phyloP scores from a whole-genome alignment of 1,140 invertebrate species.

The Hyles vespertilio region DNA sequence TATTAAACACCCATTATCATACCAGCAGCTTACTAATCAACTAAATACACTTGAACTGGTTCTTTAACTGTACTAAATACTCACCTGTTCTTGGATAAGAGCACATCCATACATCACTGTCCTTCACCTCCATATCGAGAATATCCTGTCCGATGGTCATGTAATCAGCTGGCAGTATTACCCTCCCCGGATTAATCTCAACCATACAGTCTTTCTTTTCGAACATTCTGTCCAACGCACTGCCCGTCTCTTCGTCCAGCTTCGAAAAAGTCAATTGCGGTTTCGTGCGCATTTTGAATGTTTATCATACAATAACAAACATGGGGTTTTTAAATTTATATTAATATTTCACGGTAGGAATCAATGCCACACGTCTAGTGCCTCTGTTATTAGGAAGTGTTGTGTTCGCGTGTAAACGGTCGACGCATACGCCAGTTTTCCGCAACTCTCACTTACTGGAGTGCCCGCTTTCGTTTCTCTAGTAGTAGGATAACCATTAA shows the following conservation, averaged over 20 bases:
- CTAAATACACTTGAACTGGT: too few relatives aligned
- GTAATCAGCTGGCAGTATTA: conserved; percentile 81
- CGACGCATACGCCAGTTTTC: conserved; percentile 30
- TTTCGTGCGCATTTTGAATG: conserved; percentile 52
- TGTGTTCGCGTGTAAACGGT: conserved; percentile 40
- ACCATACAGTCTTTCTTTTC: conserved; percentile 81
- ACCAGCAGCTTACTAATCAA: too few relatives aligned
- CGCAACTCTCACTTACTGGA: conserved; percentile 38
- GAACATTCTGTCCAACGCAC: conserved; percentile 81
- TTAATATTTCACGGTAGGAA: conserved; percentile 12
- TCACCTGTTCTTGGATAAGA: conserved; percentile 89
- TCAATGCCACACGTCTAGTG: conserved; percentile 15
- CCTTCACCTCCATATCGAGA: conserved; percentile 79
- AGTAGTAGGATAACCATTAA: conserved; percentile 18
- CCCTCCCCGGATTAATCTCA: conserved; percentile 81
- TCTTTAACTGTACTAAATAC: conserved; percentile 12
- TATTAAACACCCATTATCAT: too few relatives aligned
- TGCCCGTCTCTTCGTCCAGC: conserved; percentile 77
- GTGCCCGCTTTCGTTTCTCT: conserved; percentile 40
- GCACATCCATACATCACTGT: conserved; percentile 87
- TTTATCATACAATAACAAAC: background rate
- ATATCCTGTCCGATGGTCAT: conserved; percentile 82
- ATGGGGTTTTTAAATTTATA: background rate
- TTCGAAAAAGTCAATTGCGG: conserved; percentile 76
- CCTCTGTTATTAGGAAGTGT: conserved; percentile 28